Evolutionary conservation across 1,140 invertebrate genomes (phyloP), one percentile per base, ranked within the genome.

Genomic region (Saccostrea glomerata): DNA sequence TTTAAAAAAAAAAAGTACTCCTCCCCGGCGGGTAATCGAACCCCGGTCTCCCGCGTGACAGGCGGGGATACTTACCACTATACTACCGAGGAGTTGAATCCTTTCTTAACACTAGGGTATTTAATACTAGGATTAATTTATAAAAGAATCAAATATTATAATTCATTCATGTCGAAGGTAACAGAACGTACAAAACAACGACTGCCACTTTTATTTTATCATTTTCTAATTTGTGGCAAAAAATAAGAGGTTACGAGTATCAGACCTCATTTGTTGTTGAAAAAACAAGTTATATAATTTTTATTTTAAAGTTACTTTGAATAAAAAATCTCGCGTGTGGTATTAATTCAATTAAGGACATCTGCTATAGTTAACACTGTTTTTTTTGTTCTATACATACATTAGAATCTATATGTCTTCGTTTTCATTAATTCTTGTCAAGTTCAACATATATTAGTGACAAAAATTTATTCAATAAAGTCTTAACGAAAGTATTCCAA

Each of bases 41-140:
- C 89, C 89, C 89, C 87, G 89, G 89, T 90, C 89, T 90, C 89
- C 89, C 89, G 89, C 89, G 89, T 90, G 89, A 90, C 89, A 90
- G 89, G 89, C 89, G 89, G 89, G 89, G 89, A 90, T 90, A 90
- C 89, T 89, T 40, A 89, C 89, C 89, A 90, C 89, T 90, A 90
- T 90, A 90, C 89, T 90, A 90, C 87, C 89, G 89, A 90, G 89
- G 89, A 90, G 66, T 70, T 70, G 7, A 7, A 11, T 58, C 4
- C 13, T 2, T 58, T 12, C 2, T 4, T 17, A 60, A 60, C 58
- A 20, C 20, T 13, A 60, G 3, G 17, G 9, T 15, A 13, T 17
- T 13, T 4, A 60, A 60, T 60, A 60, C 20, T 13, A 15, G 9
- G 58, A 4, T 60, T 3, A 60, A 13, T 1, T 20, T 4, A 17